Evolutionary conservation across 2,113 vertebrate species (phyloP), one percentile per base, ranked within the genome.

Genomic region (Mola mola): DNA sequence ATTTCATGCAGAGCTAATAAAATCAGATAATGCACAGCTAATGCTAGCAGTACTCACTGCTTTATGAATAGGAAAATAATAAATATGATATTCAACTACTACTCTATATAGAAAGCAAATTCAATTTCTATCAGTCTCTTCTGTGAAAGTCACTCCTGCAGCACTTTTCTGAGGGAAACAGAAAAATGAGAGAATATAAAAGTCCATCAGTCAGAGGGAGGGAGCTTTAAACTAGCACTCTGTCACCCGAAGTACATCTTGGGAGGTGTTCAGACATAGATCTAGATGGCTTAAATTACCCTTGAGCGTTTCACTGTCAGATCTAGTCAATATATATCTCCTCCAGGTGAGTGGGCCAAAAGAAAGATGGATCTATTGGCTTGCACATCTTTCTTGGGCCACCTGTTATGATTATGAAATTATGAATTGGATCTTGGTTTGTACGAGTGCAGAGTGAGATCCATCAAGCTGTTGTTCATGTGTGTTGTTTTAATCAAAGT

Each of bases 21-120:
- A 67, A 62, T 66, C 60, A 78, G 56, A 66, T 72, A 65, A 79
- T 62, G 62, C 63, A 53, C 8, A 7, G 72, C 75, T 69, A 78
- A 85, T 65, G 76, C 72, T 73, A 55, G 22, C 62, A 61, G 36
- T 36, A 26, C 66, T 61, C 20, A 19, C 52, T 46, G 1, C 42
- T 53, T 28, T 46, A 79, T 58, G 49, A 72, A 70, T 34, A 64
- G 44, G 13, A 57, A 15, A 65, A 65, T 76, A 66, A 26, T 25
- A 46, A 73, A 79, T 74, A 58, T 51, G 61, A 72, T 60, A 66
- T 82, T 82, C 66, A 77, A 72, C 81, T 49, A 79, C 44, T 7
- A 34, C 49, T 77, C 66, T 67, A 81, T 70, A 67, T 67, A 78
- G 20, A 66, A 25, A 44, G 38, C 51, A 21, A 65, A 68, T 71